Base-by-base conservation (phyloP, 2,888 invertebrate genomes). In the Seira ritae region DNA sequence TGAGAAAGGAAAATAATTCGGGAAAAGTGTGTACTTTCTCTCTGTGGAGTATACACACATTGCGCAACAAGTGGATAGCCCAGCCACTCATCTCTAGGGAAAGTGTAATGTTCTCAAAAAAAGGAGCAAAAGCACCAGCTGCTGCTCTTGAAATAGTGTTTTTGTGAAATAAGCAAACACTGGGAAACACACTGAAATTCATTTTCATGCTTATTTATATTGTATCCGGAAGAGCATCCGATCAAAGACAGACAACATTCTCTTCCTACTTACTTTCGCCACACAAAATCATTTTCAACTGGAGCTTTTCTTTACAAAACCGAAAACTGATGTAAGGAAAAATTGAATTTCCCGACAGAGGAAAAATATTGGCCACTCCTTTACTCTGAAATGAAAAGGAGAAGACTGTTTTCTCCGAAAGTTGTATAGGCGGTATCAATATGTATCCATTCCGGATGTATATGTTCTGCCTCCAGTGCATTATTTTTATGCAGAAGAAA, bases 61-160 rank as follows among this genome's bases (percentile, higher is more conserved):
- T 71, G 81, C 67, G 81, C 81, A 81, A 81, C 81, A 81, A 81
- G 81, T 81, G 81, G 81, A 81, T 71, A 81, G 67, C 55, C 71
- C 50, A 81, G 67, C 55, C 76, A 65, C 80, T 70, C 80, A 76
- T 76, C 81, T 67, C 76, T 12, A 55, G 81, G 76, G 76, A 76
- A 76, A 81, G 69, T 50, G 12, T 70, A 70, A 46, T 75, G 80
- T 70, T 75, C 62, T 60, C 73, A 46, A 37, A 72, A 69, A 68
- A 65, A 76, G 60, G 10, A 70, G 50, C 62, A 20, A 68, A 60
- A 55, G 55, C 55, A 55, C 55, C 55, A 55, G 55, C 55, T 55
- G 55, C 55, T 55, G 55, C 55, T 55, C 55, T 55, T 17, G 55
- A 55, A 55, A 55, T 55, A 55, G 15, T 8, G 31, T 31, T 31